These are phyloP conservation scores for Neodontobutis hainanensis DNA, from an alignment of 2,113 vertebrate species.

Conservation along the genomic window DNA sequence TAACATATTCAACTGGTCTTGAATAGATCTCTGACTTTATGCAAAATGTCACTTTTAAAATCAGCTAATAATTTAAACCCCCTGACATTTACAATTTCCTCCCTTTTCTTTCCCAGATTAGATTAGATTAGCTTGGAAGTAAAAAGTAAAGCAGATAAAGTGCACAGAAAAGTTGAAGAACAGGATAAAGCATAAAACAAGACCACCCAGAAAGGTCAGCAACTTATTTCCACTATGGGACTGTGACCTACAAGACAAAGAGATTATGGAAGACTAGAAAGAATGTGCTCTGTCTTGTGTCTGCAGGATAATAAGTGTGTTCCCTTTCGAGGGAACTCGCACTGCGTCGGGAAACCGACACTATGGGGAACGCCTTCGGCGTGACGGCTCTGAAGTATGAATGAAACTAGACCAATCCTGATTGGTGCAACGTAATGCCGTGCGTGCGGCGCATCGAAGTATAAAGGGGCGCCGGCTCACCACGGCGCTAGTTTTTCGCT, in stretches of 20 bases:
- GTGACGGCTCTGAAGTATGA: no score
- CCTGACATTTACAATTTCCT: constrained; percentile 23
- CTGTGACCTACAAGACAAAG: constrained; percentile 8
- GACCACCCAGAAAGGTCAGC: constrained; percentile 4
- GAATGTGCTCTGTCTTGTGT: background rate
- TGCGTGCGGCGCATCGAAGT: no score
- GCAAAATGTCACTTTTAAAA: constrained; percentile 22
- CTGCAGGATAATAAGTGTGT: no score
- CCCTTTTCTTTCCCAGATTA: background rate
- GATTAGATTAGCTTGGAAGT: constrained; percentile 26
- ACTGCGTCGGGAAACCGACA: no score
- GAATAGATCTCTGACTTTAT: constrained; percentile 10
- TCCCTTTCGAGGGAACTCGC: no score
- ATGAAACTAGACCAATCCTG: no score
- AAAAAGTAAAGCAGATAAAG: constrained; percentile 1
- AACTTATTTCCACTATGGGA: constrained; percentile 9
- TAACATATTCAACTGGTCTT: background rate
- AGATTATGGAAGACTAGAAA: background rate
- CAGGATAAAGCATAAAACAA: constrained; percentile 9
- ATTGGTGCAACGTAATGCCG: no score
- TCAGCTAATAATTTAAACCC: constrained; percentile 9
- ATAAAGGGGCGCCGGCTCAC: no score
- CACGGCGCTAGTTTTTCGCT: no score
- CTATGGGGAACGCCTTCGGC: no score
- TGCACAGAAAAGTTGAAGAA: background rate